Evolutionary conservation across 2,888 invertebrate species (phyloP).

Genomic region (Azorinus chamasolen): DNA sequence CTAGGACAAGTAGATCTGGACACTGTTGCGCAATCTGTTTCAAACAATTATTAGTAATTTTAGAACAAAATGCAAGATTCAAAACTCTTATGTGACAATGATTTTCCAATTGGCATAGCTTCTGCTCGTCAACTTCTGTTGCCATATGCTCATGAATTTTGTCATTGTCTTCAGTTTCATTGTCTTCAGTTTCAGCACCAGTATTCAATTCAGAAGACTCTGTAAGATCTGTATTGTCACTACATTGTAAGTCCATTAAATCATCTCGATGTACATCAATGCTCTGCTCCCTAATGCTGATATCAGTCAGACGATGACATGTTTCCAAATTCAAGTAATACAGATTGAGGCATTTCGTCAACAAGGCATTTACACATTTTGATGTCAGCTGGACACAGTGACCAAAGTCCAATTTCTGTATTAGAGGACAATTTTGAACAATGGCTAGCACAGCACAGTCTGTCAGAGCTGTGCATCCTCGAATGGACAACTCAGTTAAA

Average conservation of each 20-base stretch:
- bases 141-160: background rate
- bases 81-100: constrained; percentile 64
- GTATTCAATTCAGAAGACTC: no score
- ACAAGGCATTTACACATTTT: constrained; percentile 49
- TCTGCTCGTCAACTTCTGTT: background rate
- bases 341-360: constrained; percentile 53
- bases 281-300: constrained; percentile 29
- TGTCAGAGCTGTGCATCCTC: constrained; percentile 67
- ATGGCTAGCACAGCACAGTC: constrained; percentile 62
- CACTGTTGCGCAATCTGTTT: constrained; percentile 64
- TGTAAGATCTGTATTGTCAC: background rate
- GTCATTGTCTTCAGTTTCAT: background rate
- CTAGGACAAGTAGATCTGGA: constrained; percentile 59
- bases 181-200: background rate
- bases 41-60: constrained; percentile 62
- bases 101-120: background rate
- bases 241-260: no score
- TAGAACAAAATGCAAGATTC: constrained; percentile 68
- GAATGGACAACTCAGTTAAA: constrained; percentile 54
- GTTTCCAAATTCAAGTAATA: constrained; percentile 58
- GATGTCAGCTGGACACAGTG: constrained; percentile 69
- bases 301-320: constrained; percentile 61
- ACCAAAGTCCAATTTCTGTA: constrained; percentile 58
- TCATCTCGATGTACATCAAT: background rate
- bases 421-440: constrained; percentile 55